A percentile compares a stretch with the other conserved stretches of the same genome.
Conservation (phyloP, 2,888 invertebrate genomes). For the Oligia fasciuncula region DNA sequence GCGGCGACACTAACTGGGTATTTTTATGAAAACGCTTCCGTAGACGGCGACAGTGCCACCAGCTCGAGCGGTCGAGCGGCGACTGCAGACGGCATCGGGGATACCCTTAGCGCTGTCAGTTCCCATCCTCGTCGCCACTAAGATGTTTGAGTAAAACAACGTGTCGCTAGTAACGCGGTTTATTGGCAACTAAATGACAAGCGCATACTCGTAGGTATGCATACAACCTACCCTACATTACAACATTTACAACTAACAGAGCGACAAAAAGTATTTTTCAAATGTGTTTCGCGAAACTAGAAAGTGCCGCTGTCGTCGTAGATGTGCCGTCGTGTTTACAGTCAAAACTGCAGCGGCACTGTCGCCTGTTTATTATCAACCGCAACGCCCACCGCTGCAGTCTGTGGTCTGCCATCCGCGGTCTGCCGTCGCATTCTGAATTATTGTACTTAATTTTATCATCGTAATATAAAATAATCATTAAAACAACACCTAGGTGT, state of each 20-base stretch:
- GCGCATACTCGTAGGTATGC: no score
- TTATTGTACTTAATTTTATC: background rate
- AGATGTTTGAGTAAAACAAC: no score
- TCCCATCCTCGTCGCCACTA: background rate
- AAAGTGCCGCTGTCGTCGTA: background rate
- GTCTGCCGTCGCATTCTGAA: background rate
- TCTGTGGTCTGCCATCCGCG: background rate
- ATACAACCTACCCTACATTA: no score
- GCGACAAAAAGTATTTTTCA: background rate
- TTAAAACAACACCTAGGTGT: background rate
- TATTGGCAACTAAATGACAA: no score
- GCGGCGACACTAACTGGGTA: background rate
- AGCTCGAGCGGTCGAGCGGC: background rate
- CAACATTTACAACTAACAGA: background rate
- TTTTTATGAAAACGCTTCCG: background rate
- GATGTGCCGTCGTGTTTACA: background rate
- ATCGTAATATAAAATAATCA: background rate
- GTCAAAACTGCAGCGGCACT: background rate
- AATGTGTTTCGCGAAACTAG: background rate
- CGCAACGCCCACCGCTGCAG: background rate
- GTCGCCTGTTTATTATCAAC: background rate
- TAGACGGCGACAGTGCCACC: background rate
- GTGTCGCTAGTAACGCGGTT: no score
- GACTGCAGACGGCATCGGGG: background rate
- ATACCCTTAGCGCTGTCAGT: background rate